These are phyloP conservation scores for Sigmodon hispidus DNA, from an alignment of 2,113 vertebrate genomes.

Conservation along the genomic window DNA sequence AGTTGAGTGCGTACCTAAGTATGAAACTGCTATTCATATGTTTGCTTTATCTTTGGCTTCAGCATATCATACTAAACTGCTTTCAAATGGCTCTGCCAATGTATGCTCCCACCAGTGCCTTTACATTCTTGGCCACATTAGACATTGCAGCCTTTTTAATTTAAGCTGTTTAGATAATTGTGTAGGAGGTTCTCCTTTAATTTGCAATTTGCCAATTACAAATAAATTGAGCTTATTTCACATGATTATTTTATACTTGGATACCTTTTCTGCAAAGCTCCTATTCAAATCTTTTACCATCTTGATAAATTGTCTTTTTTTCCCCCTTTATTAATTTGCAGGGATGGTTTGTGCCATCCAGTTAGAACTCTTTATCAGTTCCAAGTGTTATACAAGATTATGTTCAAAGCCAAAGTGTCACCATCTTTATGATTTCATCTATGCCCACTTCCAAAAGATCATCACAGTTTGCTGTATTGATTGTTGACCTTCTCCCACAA, in stretches of 20 bases:
- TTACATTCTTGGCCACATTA: neutral
- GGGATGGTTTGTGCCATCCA: neutral
- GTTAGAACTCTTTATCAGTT: neutral
- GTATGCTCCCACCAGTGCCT: neutral
- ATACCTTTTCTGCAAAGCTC: neutral
- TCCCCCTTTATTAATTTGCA: neutral
- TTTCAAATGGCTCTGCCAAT: neutral
- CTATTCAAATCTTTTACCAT: neutral
- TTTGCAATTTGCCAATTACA: conserved; percentile 11
- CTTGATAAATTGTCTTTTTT: neutral
- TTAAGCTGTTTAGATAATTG: neutral
- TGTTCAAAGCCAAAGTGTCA: neutral
- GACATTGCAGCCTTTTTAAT: neutral
- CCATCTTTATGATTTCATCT: neutral
- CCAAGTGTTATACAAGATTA: too few species aligned
- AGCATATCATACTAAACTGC: neutral
- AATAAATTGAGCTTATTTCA: conserved; percentile 15
- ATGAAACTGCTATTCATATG: neutral
- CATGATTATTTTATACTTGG: neutral
- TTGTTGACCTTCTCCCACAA: neutral
- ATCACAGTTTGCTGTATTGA: neutral
- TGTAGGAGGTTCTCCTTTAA: conserved; percentile 3
- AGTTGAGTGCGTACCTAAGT: neutral
- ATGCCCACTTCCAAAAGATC: neutral
- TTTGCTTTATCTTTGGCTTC: neutral